These are phyloP conservation scores for Sylvietta virens DNA, from an alignment of 2,113 vertebrate genomes.

Conservation along the genomic window DNA sequence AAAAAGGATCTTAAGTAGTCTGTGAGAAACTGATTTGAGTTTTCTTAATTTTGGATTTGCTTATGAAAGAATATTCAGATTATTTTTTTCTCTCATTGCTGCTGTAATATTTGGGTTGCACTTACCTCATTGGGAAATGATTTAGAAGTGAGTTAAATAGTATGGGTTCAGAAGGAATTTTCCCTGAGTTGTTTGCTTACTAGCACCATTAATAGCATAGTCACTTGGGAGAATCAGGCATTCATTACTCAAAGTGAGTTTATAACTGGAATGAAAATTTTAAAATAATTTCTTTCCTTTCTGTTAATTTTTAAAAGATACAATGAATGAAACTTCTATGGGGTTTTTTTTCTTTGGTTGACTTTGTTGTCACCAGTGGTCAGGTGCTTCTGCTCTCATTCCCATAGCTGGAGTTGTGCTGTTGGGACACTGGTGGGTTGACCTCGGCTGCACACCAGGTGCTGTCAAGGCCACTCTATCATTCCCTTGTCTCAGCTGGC, in stretches of 20 bases:
- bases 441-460: neutral
- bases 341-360: neutral
- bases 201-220: neutral
- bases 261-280: neutral
- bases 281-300: neutral
- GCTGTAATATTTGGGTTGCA: neutral
- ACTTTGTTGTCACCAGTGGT: neutral
- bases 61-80: neutral
- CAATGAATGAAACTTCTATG: neutral
- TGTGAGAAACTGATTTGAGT: neutral
- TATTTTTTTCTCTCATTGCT: neutral
- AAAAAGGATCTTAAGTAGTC: neutral
- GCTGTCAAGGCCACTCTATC: neutral
- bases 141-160: neutral
- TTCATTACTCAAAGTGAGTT: neutral
- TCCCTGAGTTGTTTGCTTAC: neutral
- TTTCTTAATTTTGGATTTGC: neutral
- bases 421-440: neutral
- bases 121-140: neutral
- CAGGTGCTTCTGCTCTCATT: neutral
- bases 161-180: neutral
- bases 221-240: neutral
- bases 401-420: neutral
- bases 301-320: neutral
- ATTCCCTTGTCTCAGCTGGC: neutral